Conservation (phyloP, 37 sponge, comb jelly and placozoan species). For the Haliclona indistincta region DNA sequence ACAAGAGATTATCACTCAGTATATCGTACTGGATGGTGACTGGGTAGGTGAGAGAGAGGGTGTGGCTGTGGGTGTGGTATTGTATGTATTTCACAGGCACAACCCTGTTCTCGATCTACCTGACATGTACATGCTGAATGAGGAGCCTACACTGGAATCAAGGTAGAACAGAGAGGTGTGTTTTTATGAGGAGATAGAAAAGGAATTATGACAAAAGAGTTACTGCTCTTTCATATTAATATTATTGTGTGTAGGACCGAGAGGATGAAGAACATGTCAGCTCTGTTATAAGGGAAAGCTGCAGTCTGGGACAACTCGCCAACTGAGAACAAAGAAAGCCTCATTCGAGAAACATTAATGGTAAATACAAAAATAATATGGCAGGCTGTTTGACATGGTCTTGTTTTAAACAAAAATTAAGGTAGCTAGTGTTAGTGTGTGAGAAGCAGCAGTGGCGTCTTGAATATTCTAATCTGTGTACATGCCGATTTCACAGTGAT, state of each 20-base stretch:
- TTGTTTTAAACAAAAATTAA: too few relatives aligned
- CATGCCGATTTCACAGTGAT: too few relatives aligned
- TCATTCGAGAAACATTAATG: background rate
- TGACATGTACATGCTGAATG: constrained; percentile 61
- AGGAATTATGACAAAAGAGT: too few relatives aligned
- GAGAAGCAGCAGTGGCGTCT: too few relatives aligned
- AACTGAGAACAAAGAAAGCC: constrained; percentile 14
- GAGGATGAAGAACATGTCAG: constrained; percentile 10
- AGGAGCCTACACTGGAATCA: constrained; percentile 23
- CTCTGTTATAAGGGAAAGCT: constrained; percentile 10
- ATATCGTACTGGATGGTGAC: constrained; percentile 45
- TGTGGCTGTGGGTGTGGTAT: background rate
- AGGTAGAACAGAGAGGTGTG: constrained; percentile 14
- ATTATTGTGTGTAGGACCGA: too few relatives aligned
- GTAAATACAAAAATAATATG: too few relatives aligned
- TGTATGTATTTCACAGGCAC: constrained; percentile 4
- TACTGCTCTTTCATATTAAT: too few relatives aligned
- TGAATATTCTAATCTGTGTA: too few relatives aligned
- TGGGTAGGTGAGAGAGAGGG: constrained; percentile 21
- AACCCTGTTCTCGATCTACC: constrained; percentile 64
- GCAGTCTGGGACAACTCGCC: constrained; percentile 37
- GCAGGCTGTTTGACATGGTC: too few relatives aligned
- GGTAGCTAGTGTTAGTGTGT: too few relatives aligned
- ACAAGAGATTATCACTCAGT: constrained; percentile 22
- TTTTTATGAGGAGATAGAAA: too few relatives aligned